Conservation (phyloP, 2,113 vertebrate genomes). For the Oncorhynchus mykiss region DNA sequence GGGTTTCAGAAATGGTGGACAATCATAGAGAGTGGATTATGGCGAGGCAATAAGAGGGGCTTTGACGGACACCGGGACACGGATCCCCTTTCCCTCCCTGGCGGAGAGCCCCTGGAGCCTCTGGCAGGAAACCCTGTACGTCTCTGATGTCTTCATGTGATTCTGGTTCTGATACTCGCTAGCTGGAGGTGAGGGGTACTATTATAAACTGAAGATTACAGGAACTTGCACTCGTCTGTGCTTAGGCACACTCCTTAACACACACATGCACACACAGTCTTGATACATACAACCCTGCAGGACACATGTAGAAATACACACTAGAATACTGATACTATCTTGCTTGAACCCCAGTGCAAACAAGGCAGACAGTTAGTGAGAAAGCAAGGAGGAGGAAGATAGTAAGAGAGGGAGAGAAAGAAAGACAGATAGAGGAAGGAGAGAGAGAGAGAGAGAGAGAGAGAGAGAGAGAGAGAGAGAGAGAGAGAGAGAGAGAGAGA, state of each 20-base stretch:
- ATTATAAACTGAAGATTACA: not conserved
- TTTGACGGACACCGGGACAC: conserved; percentile 50
- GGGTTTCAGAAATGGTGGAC: conserved; percentile 55
- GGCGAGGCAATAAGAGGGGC: conserved; percentile 59
- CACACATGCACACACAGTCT: not conserved
- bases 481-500: not conserved
- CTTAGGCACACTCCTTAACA: not conserved
- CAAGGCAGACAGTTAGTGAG: not conserved
- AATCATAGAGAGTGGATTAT: conserved; percentile 32
- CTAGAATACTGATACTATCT: not conserved
- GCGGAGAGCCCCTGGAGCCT: not conserved
- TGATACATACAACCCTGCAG: not conserved
- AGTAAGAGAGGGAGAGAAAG: not conserved
- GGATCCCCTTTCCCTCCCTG: conserved; percentile 48
- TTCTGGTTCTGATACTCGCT: conserved; percentile 7
- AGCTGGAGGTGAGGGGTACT: not conserved
- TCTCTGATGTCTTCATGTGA: conserved; percentile 20
- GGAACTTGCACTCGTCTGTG: not conserved
- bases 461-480: not conserved
- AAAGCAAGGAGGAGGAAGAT: not conserved
- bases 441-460: not conserved
- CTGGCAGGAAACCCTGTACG: conserved; percentile 23
- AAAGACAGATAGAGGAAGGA: not conserved
- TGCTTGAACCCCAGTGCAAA: not conserved
- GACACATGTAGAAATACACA: not conserved